These are phyloP conservation scores for Peromyscus nudipes DNA, from an alignment of 2,797 vertebrate genomes.

Conservation along the genomic window DNA sequence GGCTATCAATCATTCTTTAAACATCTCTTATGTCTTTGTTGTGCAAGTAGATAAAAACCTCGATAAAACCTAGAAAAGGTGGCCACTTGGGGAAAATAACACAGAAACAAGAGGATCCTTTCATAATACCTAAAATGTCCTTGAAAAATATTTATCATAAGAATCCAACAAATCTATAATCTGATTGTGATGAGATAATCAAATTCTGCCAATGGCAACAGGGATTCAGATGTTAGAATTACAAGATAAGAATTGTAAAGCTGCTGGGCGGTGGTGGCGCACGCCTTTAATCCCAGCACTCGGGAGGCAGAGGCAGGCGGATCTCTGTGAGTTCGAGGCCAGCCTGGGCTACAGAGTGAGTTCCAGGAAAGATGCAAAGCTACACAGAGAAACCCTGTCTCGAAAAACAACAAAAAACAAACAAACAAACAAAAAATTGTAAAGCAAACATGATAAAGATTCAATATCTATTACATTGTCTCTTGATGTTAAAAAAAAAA, in stretches of 20 bases:
- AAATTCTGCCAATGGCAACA: neutral
- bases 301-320: no score
- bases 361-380: no score
- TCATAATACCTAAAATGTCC: neutral
- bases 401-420: no score
- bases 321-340: no score
- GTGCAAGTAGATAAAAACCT: neutral
- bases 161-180: neutral
- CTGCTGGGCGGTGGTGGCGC: no score
- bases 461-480: neutral
- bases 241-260: neutral
- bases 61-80: neutral
- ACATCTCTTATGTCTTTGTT: neutral
- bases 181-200: neutral
- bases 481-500: neutral
- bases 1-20: neutral
- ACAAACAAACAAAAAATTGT: neutral
- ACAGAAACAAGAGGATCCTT: neutral
- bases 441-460: neutral
- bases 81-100: neutral
- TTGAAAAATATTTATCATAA: neutral
- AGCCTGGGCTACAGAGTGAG: no score
- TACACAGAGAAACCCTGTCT: no score
- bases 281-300: no score
- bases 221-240: neutral